These are phyloP conservation scores for Tetranychus urticae DNA, from an alignment of 1,140 invertebrate species.

Conservation along the genomic window DNA sequence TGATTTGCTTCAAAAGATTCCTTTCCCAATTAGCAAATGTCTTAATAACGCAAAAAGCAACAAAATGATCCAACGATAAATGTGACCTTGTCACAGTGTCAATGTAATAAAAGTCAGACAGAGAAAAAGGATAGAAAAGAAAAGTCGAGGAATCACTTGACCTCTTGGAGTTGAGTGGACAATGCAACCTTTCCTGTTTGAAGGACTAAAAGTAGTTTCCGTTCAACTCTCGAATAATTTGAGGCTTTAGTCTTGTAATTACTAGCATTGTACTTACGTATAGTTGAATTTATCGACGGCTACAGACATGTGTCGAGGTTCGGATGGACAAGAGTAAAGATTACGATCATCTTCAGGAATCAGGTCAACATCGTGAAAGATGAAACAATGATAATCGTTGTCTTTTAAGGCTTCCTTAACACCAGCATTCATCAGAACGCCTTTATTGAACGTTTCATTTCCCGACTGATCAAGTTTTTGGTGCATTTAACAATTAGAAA, in stretches of 20 bases:
- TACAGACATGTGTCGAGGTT: conserved; percentile 81
- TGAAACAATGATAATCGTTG: conserved; percentile 53
- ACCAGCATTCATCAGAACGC: conserved; percentile 77
- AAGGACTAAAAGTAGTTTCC: background rate
- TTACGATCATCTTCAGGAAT: conserved; percentile 67
- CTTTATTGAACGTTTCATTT: conserved; percentile 58
- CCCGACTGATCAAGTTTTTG: conserved; percentile 18
- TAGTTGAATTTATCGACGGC: conserved; percentile 72
- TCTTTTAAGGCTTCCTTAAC: conserved; percentile 41
- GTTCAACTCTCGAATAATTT: background rate
- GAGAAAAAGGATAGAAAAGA: no score
- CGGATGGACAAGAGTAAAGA: conserved; percentile 67
- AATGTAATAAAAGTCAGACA: no score
- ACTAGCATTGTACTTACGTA: conserved; percentile 26
- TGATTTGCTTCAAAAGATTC: no score
- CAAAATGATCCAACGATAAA: no score
- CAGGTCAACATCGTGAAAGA: conserved; percentile 86
- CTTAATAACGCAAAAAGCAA: no score
- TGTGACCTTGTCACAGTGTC: no score
- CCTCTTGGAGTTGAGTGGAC: no score
- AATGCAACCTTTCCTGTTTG: no score
- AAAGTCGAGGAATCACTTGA: no score
- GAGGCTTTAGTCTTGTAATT: background rate
- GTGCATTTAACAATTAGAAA: background rate
- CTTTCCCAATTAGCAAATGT: no score